phyloP scores from a whole-genome alignment of 2,888 invertebrate species.

The Cyaniris semiargus region DNA sequence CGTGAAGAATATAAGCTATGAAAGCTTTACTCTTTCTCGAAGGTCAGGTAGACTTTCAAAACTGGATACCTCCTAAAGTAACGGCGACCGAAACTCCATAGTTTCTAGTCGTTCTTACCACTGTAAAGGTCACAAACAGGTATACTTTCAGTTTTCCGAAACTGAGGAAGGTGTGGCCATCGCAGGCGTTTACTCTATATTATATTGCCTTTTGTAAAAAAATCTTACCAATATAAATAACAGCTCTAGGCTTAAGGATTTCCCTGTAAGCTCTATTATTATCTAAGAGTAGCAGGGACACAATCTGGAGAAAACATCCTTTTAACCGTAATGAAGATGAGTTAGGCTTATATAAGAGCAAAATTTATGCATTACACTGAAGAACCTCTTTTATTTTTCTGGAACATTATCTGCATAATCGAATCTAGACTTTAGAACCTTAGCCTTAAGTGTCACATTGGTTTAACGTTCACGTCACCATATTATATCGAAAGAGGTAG shows the following conservation, averaged over 20 bases:
- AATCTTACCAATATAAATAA: too few species aligned
- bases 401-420: background rate
- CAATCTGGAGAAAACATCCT: conserved; percentile 5
- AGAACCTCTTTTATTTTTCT: conserved; percentile 13
- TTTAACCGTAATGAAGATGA: conserved; percentile 9
- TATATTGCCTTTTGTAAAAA: background rate
- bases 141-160: too few species aligned
- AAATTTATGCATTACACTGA: conserved; percentile 27
- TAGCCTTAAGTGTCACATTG: background rate
- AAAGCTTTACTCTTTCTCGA: too few species aligned
- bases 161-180: too few species aligned
- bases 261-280: background rate
- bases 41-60: too few species aligned
- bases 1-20: too few species aligned
- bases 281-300: background rate
- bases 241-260: background rate
- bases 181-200: too few species aligned
- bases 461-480: background rate
- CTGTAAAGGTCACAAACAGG: too few species aligned
- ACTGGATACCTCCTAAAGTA: too few species aligned
- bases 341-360: conserved; percentile 15
- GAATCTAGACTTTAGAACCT: background rate
- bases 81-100: too few species aligned
- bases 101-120: too few species aligned
- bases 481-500: background rate